Evolutionary conservation across 2,888 invertebrate genomes (phyloP).

Genomic region (Aphidius colemani): DNA sequence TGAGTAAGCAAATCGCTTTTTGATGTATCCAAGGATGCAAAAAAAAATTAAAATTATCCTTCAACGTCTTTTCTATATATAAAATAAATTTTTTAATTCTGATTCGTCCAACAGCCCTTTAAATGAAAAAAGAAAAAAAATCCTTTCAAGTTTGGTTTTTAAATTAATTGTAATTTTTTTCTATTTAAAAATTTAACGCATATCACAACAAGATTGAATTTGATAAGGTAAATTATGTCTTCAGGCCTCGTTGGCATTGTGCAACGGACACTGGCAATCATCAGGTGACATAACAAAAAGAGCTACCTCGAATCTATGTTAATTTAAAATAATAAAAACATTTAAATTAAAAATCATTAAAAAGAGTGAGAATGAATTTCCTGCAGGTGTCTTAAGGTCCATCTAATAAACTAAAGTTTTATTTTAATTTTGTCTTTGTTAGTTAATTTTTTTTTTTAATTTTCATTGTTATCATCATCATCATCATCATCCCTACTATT

Average conservation of each 20-base stretch:
- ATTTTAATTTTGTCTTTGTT: slow-evolving; percentile 34
- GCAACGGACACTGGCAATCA: background rate
- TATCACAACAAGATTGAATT: background rate
- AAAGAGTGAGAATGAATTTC: slow-evolving; percentile 21
- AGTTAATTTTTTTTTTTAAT: slow-evolving; percentile 20
- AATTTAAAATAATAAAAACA: background rate
- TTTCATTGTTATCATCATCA: slow-evolving; percentile 25
- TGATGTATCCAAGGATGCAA: no score
- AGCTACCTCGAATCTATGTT: slow-evolving; percentile 1
- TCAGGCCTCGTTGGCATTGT: no score
- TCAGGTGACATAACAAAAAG: slow-evolving; percentile 16
- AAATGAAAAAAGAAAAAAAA: no score
- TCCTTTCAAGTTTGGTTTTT: no score
- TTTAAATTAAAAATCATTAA: slow-evolving; percentile 2
- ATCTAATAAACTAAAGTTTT: slow-evolving; percentile 32
- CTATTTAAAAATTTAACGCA: no score
- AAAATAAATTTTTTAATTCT: no score
- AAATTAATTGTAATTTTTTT: no score
- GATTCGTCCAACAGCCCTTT: no score
- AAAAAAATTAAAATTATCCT: no score
- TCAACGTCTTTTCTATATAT: no score
- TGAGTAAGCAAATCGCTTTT: no score
- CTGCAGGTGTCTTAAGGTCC: slow-evolving; percentile 26
- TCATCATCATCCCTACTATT: slow-evolving; percentile 20
- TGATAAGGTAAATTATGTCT: no score